phyloP scores from a whole-genome alignment of 2,888 invertebrate species.

The Osmoderma eremita region DNA sequence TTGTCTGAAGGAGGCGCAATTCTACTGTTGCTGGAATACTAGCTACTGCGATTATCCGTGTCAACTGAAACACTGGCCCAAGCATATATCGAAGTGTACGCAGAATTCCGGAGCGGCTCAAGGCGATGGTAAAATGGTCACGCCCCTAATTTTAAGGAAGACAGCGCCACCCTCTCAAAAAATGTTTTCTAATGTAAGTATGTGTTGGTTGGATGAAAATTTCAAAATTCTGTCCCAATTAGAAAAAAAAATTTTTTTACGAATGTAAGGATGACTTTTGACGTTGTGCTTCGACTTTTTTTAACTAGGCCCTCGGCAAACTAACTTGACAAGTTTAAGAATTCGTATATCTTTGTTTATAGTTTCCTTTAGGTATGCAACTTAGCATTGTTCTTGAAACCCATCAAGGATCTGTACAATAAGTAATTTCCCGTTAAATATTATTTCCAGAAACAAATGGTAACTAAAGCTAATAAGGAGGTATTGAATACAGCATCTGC shows the following conservation, averaged over 20 bases:
- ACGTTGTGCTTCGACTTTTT: no score
- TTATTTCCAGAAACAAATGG: slow-evolving; percentile 13
- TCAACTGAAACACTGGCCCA: slow-evolving; percentile 86
- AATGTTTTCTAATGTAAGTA: slow-evolving; percentile 28
- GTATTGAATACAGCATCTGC: not conserved
- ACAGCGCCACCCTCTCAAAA: slow-evolving; percentile 29
- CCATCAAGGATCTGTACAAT: no score
- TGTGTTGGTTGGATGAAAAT: not conserved
- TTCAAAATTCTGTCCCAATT: no score
- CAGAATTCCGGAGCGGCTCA: slow-evolving; percentile 54
- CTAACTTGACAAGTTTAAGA: no score
- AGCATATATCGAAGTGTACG: slow-evolving; percentile 74
- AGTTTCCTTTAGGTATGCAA: no score
- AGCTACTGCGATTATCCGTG: slow-evolving; percentile 92
- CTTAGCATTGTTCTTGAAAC: no score
- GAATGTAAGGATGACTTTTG: no score
- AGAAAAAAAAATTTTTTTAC: no score
- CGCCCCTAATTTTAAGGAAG: slow-evolving; percentile 37
- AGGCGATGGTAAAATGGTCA: slow-evolving; percentile 18
- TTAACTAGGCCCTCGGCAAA: no score
- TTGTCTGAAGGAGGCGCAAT: slow-evolving; percentile 88
- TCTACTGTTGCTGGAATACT: slow-evolving; percentile 97
- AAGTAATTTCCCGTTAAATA: no score
- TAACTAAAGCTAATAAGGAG: slow-evolving; percentile 16
- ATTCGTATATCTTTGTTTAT: no score